Evolutionary conservation across 1,140 invertebrate genomes (phyloP).

Genomic region (Leptinotarsa lineolata): DNA sequence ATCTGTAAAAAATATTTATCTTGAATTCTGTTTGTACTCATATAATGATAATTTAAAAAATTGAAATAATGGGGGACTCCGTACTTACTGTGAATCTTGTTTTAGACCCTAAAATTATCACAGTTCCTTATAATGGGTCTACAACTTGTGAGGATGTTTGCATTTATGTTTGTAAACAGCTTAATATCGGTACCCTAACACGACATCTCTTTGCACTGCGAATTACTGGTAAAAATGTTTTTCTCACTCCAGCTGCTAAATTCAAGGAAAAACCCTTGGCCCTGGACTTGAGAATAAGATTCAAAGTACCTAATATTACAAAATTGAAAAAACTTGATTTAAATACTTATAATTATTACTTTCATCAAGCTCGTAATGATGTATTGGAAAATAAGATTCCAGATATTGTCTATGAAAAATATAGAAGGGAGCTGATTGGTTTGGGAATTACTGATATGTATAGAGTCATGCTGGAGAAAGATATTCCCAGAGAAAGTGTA

Average conservation of each 20-base stretch:
- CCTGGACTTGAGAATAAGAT: slow-evolving; percentile 78
- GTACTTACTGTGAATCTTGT: slow-evolving; percentile 47
- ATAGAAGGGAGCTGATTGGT: slow-evolving; percentile 76
- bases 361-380: slow-evolving; percentile 80
- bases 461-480: slow-evolving; percentile 75
- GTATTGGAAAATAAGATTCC: slow-evolving; percentile 77
- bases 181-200: slow-evolving; percentile 74
- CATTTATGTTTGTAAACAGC: slow-evolving; percentile 68
- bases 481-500: slow-evolving; percentile 65
- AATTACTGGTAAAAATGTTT: slow-evolving; percentile 64
- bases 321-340: slow-evolving; percentile 70
- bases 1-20: too few relatives aligned
- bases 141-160: slow-evolving; percentile 72
- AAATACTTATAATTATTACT: slow-evolving; percentile 82
- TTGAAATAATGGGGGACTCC: slow-evolving; percentile 39
- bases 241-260: slow-evolving; percentile 66
- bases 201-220: slow-evolving; percentile 77
- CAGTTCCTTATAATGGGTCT: slow-evolving; percentile 48
- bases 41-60: neutral
- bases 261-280: slow-evolving; percentile 60
- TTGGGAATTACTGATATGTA: slow-evolving; percentile 86
- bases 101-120: slow-evolving; percentile 55
- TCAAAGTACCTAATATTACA: slow-evolving; percentile 69
- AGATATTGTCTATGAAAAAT: slow-evolving; percentile 75
- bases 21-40: too few relatives aligned